A percentile compares a stretch with the other conserved stretches of the same genome.
These are phyloP conservation scores for Drosophila malerkotliana DNA, from an alignment of 1,140 invertebrate species.

Conservation along the genomic window DNA sequence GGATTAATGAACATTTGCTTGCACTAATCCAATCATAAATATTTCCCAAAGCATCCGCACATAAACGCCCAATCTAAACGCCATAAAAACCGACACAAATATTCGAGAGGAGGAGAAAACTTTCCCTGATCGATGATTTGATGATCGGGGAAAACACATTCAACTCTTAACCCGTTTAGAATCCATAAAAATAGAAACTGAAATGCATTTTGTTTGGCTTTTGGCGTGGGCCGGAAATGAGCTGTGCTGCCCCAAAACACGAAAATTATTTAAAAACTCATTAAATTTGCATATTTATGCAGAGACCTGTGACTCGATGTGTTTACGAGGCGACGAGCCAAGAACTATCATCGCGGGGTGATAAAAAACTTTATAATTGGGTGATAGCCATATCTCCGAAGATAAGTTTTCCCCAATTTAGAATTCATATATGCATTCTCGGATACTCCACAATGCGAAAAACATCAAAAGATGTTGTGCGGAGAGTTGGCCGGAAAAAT, in stretches of 20 bases:
- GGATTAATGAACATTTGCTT: conserved; percentile 37
- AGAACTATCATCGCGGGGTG: conserved; percentile 66
- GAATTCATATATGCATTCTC: conserved; percentile 44
- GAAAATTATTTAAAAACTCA: conserved; percentile 77
- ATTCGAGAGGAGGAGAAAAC: conserved; percentile 40
- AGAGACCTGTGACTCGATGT: conserved; percentile 61
- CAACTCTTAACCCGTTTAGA: conserved; percentile 77
- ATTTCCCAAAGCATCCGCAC: conserved; percentile 57
- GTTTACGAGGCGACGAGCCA: conserved; percentile 53
- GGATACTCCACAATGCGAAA: conserved; percentile 6
- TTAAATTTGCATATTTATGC: conserved; percentile 78
- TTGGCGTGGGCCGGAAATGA: conserved; percentile 69
- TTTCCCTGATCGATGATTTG: conserved; percentile 76
- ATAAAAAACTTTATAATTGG: conserved; percentile 78
- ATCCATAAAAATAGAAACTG: conserved; percentile 46
- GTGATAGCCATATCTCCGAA: conserved; percentile 58
- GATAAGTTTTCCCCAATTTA: conserved; percentile 52
- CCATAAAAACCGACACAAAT: conserved; percentile 57
- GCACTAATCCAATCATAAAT: conserved; percentile 64
- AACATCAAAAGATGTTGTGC: conserved; percentile 16
- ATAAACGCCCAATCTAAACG: conserved; percentile 75
- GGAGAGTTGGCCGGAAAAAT: conserved; percentile 5
- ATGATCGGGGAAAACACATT: conserved; percentile 56
- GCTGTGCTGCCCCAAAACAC: conserved; percentile 40
- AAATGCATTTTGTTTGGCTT: conserved; percentile 6